phyloP scores from a whole-genome alignment of 2,888 invertebrate species.

The Volucella bombylans region DNA sequence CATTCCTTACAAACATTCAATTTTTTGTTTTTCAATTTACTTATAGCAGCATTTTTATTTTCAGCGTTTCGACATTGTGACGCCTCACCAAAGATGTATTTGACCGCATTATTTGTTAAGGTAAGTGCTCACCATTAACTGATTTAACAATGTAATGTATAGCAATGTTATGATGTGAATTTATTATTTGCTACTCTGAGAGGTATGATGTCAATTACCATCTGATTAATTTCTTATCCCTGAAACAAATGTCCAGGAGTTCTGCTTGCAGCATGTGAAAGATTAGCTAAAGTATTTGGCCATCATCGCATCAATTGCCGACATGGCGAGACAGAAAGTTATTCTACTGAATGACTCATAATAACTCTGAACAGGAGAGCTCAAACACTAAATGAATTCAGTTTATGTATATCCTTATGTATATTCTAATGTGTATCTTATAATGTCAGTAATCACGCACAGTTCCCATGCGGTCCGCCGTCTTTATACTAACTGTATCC shows the following conservation, averaged over 20 bases:
- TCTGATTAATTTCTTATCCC: constrained; percentile 16
- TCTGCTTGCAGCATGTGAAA: background rate
- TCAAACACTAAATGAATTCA: too few species aligned
- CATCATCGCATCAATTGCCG: background rate
- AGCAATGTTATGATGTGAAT: constrained; percentile 15
- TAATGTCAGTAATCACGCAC: too few species aligned
- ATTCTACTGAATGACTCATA: too few species aligned
- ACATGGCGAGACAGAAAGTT: too few species aligned
- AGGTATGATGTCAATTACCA: constrained; percentile 27
- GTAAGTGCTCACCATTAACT: background rate
- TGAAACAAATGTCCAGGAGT: background rate
- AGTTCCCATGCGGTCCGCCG: too few species aligned
- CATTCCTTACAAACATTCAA: background rate
- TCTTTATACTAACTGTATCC: too few species aligned
- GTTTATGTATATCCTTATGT: too few species aligned
- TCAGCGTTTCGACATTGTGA: too few species aligned
- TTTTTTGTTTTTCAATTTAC: constrained; percentile 8
- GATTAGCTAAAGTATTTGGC: background rate
- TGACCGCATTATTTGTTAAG: background rate
- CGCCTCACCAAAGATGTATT: too few species aligned
- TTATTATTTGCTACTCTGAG: constrained; percentile 50
- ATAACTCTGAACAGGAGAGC: too few species aligned
- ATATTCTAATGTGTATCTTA: too few species aligned
- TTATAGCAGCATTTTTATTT: background rate
- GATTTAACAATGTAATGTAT: background rate